Evolutionary conservation across 2,113 vertebrate genomes (phyloP), one percentile per base, ranked within the genome.

Genomic region (Hippocampus comes): DNA sequence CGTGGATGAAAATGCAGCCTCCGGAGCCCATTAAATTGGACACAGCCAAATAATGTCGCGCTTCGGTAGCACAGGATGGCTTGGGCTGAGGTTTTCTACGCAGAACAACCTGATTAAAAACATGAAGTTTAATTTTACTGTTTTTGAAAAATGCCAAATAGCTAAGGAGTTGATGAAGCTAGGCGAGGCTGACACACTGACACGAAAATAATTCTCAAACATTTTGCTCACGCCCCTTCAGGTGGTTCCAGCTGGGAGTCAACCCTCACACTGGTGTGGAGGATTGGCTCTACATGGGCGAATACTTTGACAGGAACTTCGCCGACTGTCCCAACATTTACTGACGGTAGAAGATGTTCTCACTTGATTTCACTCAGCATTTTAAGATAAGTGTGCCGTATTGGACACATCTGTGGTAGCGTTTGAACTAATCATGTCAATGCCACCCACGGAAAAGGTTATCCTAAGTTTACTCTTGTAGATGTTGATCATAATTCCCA

Each of bases 231-330:
- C 18, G 15, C 14, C 43, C 42, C 9, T 48, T 27, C 86, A 99
- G 97, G 88, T 99, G 97, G 97, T 99, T 99, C 89, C 92, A 94
- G 59, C 96, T 96, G 91, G 96, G 95, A 34, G 87, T 94, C 43
- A 99, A 98, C 82, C 95, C 96, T 65, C 89, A 99, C 78, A 98
- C 91, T 63, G 95, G 95, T 79, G 94, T 93, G 1, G 94, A 95
- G 86, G 97, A 99, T 91, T 99, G 97, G 97, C 92, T 99, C 79
- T 98, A 94, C 87, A 92, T 93, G 53, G 96, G 95, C 79, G 94
- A 93, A 86, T 99, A 99, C 92, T 99, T 96, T 96, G 95, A 97
- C 88, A 94, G 97, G 88, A 96, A 93, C 89, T 98, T 98, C 91
- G 89, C 91, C 76, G 93, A 93, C 73, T 89, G 96, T 82, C 95